phyloP scores from a whole-genome alignment of 2,888 invertebrate genomes.

The Abrostola tripartita region DNA sequence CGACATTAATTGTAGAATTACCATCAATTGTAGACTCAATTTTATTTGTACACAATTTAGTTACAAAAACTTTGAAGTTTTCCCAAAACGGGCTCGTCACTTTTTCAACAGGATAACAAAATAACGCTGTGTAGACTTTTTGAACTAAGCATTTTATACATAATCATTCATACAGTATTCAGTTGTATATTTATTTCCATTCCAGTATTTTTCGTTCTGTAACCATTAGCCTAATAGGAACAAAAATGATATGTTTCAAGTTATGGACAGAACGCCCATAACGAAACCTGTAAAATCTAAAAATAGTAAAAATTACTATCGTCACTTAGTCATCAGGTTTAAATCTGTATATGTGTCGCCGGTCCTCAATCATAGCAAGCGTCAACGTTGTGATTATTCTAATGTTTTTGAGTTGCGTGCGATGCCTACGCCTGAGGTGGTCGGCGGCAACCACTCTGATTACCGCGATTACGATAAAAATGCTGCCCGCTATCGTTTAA shows the following conservation, averaged over 20 bases:
- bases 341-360: constrained; percentile 48
- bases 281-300: no score
- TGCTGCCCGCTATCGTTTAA: constrained; percentile 70
- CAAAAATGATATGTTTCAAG: no score
- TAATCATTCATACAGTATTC: no score
- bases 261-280: no score
- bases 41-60: not conserved
- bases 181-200: no score
- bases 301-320: constrained; percentile 4
- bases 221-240: no score
- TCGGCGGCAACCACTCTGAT: constrained; percentile 66
- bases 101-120: no score
- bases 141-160: no score
- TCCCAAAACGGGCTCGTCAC: no score
- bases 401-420: constrained; percentile 65
- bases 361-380: constrained; percentile 55
- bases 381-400: constrained; percentile 63
- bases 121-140: no score
- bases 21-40: constrained; percentile 13
- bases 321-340: constrained; percentile 20
- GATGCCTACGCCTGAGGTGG: constrained; percentile 67
- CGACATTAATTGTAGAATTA: constrained; percentile 42
- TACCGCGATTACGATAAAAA: constrained; percentile 78
- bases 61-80: not conserved
- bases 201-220: no score